Evolutionary conservation across 2,797 vertebrate species (phyloP), one percentile per base, ranked within the genome.

Genomic region (Micropoecilia bifurca): DNA sequence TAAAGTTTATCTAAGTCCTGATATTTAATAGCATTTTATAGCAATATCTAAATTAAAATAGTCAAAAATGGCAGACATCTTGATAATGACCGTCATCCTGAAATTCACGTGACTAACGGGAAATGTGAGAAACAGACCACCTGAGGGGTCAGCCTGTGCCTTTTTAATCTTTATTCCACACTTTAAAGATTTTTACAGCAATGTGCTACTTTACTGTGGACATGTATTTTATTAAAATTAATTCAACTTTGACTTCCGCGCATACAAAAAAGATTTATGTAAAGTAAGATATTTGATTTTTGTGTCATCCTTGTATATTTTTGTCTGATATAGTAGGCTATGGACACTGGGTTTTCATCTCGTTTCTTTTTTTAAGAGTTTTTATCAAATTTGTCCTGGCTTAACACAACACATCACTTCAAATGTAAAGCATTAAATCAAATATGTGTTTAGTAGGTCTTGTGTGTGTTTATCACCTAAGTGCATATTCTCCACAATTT

Each of bases 341-440:
- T 14, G 39, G 9, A n/a, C 20, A 13, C 39, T 20, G 18, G 13
- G 3, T 5, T 43, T 69, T 25, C 12, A 69, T 12, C 66, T 69
- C 9, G 2, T 20, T 20, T 39, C 4, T 22, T 63, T 39, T 39
- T 63, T 36, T 39, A 9, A 63, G 36, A 12, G 36, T 1, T 47
- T 57, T 87, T 68, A 71, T 3, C 8, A 59, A 1, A 2, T 1
- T n/a, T 61, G 18, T 25, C 14, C 25, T 45, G 2, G 36, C 57
- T 50, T 46, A 7, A 36, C 9, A 71, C 25, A 30, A 39, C 41
- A n/a, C 25, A 28, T 36, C 28, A 63, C 39, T 43, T 69, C 13
- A 41, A 69, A n/a, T 69, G 66, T 69, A 25, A 69, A n/a, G 41
- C 41, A 43, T 69, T 69, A 80, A 43, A 73, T 72, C 39, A 25